Evolutionary conservation across 92 coral and sea anemone genomes (phyloP).

Genomic region (Epizoanthus stellaris): DNA sequence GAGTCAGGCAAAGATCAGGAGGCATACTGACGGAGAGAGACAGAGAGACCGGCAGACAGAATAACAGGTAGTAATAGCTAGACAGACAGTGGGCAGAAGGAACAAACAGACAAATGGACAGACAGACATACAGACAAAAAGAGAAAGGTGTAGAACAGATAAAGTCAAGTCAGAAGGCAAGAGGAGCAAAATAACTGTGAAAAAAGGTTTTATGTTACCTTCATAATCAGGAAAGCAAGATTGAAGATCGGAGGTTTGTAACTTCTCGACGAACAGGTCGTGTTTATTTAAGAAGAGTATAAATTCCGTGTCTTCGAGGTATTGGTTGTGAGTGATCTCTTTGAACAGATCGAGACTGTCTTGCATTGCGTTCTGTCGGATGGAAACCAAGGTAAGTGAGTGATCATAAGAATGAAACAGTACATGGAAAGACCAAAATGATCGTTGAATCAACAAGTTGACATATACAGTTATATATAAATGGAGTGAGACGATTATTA

Average conservation of each 20-base stretch:
- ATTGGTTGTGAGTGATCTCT: constrained; percentile 74
- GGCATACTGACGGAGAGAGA: too few species aligned
- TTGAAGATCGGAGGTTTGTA: constrained; percentile 61
- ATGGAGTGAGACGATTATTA: not conserved
- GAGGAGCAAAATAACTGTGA: too few species aligned
- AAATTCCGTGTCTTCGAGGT: constrained; percentile 78
- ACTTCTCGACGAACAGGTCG: constrained; percentile 80
- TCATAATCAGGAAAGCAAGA: constrained; percentile 79
- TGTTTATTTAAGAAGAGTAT: constrained; percentile 80
- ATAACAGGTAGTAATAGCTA: too few species aligned
- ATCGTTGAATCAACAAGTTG: not conserved
- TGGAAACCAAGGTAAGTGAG: too few species aligned
- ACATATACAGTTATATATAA: not conserved
- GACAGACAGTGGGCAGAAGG: too few species aligned
- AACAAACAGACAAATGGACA: too few species aligned
- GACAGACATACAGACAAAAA: too few species aligned
- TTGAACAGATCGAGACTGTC: constrained; percentile 85
- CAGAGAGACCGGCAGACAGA: too few species aligned
- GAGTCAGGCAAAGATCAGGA: too few species aligned
- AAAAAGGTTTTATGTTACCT: constrained; percentile 44
- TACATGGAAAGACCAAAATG: not conserved
- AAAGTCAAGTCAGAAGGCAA: too few species aligned
- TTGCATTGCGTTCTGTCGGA: constrained; percentile 76
- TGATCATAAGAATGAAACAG: not conserved
- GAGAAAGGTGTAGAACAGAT: too few species aligned